These are phyloP conservation scores for Chaetophractus vellerosus DNA, from an alignment of 2,797 vertebrate genomes.

Conservation along the genomic window DNA sequence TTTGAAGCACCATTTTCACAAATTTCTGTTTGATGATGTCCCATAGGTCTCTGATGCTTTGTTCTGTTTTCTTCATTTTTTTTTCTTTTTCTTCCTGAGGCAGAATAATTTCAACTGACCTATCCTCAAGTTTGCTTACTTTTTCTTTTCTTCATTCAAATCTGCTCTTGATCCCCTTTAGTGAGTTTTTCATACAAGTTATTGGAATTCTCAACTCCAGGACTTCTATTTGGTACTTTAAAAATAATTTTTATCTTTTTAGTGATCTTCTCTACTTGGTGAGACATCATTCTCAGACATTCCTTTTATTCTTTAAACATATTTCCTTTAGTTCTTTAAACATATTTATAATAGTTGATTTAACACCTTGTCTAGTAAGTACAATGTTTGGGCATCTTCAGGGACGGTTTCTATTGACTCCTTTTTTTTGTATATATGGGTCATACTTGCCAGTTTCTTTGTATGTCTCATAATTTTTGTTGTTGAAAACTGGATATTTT, in stretches of 20 bases:
- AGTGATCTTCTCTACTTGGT: background rate
- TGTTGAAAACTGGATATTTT: too few relatives aligned
- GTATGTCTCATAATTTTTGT: too few relatives aligned
- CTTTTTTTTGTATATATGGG: background rate
- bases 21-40: background rate
- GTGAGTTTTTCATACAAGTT: background rate
- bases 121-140: background rate
- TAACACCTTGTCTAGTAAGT: background rate
- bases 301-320: background rate
- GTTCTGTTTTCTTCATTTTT: background rate
- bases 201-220: background rate
- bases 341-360: background rate
- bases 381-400: background rate
- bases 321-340: background rate
- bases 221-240: background rate
- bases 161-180: background rate
- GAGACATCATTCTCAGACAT: background rate
- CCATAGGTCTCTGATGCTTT: background rate
- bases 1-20: constrained; percentile 1
- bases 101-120: background rate
- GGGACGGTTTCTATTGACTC: background rate
- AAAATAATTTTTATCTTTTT: background rate
- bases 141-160: background rate
- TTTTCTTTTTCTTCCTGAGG: background rate
- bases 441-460: background rate